Evolutionary conservation across 2,888 invertebrate species (phyloP).

Genomic region (Microplitis manilae): DNA sequence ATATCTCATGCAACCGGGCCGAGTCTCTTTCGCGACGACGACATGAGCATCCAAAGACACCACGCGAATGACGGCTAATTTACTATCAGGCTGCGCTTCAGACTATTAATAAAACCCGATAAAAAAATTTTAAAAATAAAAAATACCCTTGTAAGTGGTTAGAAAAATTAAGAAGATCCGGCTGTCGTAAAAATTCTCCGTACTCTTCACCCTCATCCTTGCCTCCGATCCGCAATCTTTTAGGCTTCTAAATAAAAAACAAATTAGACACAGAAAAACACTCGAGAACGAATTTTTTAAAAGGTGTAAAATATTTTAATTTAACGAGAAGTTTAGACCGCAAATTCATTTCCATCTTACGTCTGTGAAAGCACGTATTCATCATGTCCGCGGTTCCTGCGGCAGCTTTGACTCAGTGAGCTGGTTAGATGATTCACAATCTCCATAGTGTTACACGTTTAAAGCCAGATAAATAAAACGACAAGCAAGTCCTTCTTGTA

Average conservation of each 20-base stretch:
- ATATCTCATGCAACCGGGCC: constrained; percentile 23
- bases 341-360: constrained; percentile 36
- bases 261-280: constrained; percentile 34
- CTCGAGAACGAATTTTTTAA: constrained; percentile 32
- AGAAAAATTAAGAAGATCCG: not conserved
- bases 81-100: constrained; percentile 53
- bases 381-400: constrained; percentile 29
- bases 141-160: constrained; percentile 15
- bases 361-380: constrained; percentile 23
- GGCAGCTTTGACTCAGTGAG: constrained; percentile 50
- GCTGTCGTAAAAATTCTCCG: not conserved
- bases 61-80: constrained; percentile 55
- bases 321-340: constrained; percentile 12
- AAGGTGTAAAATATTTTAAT: constrained; percentile 19
- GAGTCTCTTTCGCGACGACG: not conserved
- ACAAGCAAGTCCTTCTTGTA: not conserved
- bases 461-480: constrained; percentile 2
- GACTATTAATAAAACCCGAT: constrained; percentile 59
- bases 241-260: not conserved
- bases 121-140: constrained; percentile 46
- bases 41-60: constrained; percentile 36
- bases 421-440: constrained; percentile 51
- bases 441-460: constrained; percentile 36
- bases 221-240: not conserved
- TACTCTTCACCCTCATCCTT: not conserved